Conservation (phyloP, 2,113 vertebrate species). For the Callaeas wilsoni region DNA sequence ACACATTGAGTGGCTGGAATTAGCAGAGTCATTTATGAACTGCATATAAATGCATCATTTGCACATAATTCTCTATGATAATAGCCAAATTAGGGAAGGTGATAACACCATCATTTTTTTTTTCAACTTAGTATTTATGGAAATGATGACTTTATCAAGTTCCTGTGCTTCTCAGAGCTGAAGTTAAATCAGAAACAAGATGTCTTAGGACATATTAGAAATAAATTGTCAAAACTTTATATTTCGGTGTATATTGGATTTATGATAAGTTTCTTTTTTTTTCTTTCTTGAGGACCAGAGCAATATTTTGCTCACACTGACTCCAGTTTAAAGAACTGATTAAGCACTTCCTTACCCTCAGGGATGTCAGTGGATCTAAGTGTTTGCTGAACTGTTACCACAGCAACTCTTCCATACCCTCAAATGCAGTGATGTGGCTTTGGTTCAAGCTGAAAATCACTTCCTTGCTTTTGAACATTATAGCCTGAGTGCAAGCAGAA, state of each 20-base stretch:
- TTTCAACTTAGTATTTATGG: not conserved
- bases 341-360: not conserved
- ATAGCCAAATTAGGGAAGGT: slow-evolving; percentile 16
- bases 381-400: not conserved
- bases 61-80: slow-evolving; percentile 1
- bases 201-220: not conserved
- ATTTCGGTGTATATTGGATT: not conserved
- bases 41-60: slow-evolving; percentile 37
- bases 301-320: not conserved
- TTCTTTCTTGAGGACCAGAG: not conserved
- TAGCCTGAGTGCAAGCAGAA: not conserved
- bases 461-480: not conserved
- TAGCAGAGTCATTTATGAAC: slow-evolving; percentile 21
- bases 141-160: not conserved
- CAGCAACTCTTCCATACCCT: not conserved
- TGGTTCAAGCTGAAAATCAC: not conserved
- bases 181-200: not conserved
- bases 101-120: not conserved
- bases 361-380: not conserved
- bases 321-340: not conserved
- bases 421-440: not conserved
- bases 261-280: not conserved
- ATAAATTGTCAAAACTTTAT: not conserved
- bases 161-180: not conserved
- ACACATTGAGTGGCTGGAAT: slow-evolving; percentile 30